Evolutionary conservation across 2,888 invertebrate genomes (phyloP).

Genomic region (Molorchus minor): DNA sequence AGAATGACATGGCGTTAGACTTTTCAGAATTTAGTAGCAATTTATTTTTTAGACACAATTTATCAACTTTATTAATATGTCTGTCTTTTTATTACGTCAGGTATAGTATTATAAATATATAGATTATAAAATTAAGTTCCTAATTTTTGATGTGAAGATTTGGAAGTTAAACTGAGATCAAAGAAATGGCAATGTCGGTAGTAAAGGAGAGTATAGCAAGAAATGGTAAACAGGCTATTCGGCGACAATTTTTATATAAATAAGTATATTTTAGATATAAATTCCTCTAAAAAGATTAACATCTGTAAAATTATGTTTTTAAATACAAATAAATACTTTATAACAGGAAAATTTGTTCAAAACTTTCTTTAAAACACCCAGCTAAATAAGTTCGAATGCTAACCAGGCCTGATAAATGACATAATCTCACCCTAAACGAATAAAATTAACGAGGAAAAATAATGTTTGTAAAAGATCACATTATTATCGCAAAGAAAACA

Average conservation of each 20-base stretch:
- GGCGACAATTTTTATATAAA: neutral
- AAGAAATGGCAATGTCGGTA: constrained; percentile 2
- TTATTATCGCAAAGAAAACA: constrained; percentile 7
- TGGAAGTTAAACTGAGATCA: neutral
- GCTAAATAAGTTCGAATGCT: neutral
- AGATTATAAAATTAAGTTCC: constrained; percentile 8
- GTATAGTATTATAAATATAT: too few species aligned
- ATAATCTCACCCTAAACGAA: neutral
- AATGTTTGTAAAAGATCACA: constrained; percentile 1
- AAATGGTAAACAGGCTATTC: constrained; percentile 10
- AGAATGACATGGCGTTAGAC: too few species aligned
- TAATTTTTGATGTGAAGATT: neutral
- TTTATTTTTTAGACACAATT: too few species aligned
- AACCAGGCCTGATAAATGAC: constrained; percentile 9
- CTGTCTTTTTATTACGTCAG: too few species aligned
- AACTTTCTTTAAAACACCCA: neutral
- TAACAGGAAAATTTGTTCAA: neutral
- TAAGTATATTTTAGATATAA: neutral
- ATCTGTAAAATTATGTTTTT: neutral
- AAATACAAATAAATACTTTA: neutral
- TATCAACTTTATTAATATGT: too few species aligned
- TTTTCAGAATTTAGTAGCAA: too few species aligned
- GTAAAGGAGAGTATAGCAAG: neutral
- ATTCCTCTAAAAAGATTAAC: neutral
- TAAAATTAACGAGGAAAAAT: neutral